Evolutionary conservation across 1,140 invertebrate species (phyloP), one percentile per base, ranked within the genome.

Genomic region (Microplitis mediator): DNA sequence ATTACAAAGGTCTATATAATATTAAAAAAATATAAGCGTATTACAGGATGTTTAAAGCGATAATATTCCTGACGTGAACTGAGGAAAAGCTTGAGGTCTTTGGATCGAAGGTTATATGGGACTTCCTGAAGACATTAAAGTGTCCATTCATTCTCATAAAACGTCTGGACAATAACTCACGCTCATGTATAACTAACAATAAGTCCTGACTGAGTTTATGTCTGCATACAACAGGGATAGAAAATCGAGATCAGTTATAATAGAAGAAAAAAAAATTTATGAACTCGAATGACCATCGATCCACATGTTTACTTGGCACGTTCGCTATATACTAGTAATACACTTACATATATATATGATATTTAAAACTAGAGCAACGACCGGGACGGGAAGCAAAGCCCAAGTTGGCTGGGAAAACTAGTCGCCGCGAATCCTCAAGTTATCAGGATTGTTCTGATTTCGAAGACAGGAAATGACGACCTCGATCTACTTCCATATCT

Each of bases 341-440:
- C 11, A 45, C 11, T 11, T 45, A 45, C 50, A 50, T 51, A 51
- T 50, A 51, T 64, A 50, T 51, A 50, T 50, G 50, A 64, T 36
- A 70, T 11, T 69, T 52, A 39, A 77, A 85, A 85, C 78, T 85
- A 66, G 83, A 84, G 77, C 83, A 85, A 85, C 79, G 82, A 84
- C 82, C 83, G 75, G 71, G 68, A 72, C 73, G 32, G 8, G n/a
- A 13, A 16, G 31, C 73, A 66, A 66, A 78, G 79, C 76, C 75
- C 75, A 77, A 83, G 77, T 79, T 79, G 69, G 76, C 75, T 76
- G 81, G 82, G 81, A 81, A 45, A 45, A 79, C 83, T 69, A 75
- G 77, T 77, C 81, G 81, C 80, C 83, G 80, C 31, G 72, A 64
- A 71, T 64, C 51, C 35, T 64, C 8, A 31, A 23, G 60, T 54